Evolutionary conservation across 2,797 vertebrate genomes (phyloP), one percentile per base, ranked within the genome.

Genomic region (Sciurus carolinensis): DNA sequence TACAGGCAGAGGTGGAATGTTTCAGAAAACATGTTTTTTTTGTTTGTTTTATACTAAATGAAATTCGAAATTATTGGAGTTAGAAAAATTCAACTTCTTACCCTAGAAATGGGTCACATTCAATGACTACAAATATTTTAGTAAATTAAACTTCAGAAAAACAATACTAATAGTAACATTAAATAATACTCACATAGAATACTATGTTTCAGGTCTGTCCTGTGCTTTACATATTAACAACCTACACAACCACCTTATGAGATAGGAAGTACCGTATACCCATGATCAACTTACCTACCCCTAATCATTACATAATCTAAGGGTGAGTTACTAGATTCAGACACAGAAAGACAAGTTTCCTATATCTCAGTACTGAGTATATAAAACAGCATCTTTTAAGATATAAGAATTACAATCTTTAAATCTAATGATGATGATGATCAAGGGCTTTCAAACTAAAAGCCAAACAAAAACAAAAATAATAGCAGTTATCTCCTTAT

Each of bases 61-160:
- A 95, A 95, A 94, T 72, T 47, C 85, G 30, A 96, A 95, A 86
- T 57, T 42, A 86, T 2, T 47, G 3, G 7, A 91, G 30, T 54
- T 77, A 93, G 75, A 73, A 90, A 96, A 95, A 76, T 26, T 72
- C 64, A 92, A 69, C 12, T 62, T 91, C 84, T 94, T 73, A 90
- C 47, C 67, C 72, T 72, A 72, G 33, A 85, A 94, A 85, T 79
- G 26, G 33, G 66, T 62, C 47, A 91, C 36, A 77, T 80, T 59
- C 42, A 59, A 59, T 87, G 73, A 87, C 50, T 91, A 52, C 30
- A 73, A 87, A 92, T 44, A 87, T 1, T 90, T 44, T n/a, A 73
- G 26, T 76, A 93, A 81, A 44, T 62, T 75, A 76, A 90, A 72
- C 47, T 94, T 91, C 80, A 76, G 75, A 93, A 94, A 90, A 66